Evolutionary conservation across 2,797 vertebrate genomes (phyloP).

Genomic region (Enteromius anoplus): DNA sequence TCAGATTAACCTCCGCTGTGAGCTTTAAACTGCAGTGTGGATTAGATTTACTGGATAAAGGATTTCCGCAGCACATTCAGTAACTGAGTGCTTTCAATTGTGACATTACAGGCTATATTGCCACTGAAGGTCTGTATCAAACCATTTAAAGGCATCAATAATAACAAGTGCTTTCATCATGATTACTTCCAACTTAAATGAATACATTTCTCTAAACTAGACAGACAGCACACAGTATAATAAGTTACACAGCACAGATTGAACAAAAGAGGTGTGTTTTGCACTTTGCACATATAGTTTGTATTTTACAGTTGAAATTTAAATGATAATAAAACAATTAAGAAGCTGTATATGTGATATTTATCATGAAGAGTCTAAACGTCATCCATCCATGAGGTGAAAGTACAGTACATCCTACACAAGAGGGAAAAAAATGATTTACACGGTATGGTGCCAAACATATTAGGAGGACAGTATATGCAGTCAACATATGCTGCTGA

Average conservation of each 20-base stretch:
- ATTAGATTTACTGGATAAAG: conserved; percentile 3
- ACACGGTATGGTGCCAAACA: not conserved
- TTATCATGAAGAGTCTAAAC: not conserved
- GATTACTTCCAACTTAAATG: not conserved
- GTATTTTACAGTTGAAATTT: not conserved
- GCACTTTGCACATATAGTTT: conserved; percentile 18
- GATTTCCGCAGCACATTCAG: not conserved
- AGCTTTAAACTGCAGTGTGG: not conserved
- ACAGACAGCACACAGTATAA: not conserved
- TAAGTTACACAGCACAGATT: not conserved
- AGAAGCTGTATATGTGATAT: not conserved
- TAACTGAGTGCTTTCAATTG: not conserved
- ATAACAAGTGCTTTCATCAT: not conserved
- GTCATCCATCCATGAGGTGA: not conserved
- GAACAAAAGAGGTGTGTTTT: not conserved
- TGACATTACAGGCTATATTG: not conserved
- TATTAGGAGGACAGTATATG: not conserved
- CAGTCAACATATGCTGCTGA: not conserved
- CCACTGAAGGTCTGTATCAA: not conserved
- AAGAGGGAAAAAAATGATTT: not conserved
- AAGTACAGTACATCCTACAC: not conserved
- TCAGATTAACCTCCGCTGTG: conserved; percentile 12
- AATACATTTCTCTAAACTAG: not conserved
- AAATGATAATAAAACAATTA: conserved; percentile 14
- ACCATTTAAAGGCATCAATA: not conserved